phyloP scores from a whole-genome alignment of 2,888 invertebrate genomes.

The Dysmachus trigonus region DNA sequence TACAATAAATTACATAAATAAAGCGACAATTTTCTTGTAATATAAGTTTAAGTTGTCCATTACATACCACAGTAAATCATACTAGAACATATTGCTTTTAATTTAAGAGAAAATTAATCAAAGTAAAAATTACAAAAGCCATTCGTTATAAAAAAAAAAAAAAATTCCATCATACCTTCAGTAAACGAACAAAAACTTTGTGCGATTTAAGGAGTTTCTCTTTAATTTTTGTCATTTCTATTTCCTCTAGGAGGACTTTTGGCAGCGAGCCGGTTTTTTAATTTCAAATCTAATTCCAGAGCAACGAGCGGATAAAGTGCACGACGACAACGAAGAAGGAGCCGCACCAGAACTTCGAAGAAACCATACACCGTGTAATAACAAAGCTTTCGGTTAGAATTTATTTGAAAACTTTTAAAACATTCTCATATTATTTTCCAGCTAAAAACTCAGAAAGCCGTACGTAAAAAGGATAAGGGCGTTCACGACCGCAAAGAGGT shows the following conservation, averaged over 20 bases:
- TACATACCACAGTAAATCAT: background rate
- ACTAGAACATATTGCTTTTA: background rate
- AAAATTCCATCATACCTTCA: background rate
- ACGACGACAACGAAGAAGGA: constrained; percentile 60
- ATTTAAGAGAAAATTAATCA: background rate
- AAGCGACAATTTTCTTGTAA: background rate
- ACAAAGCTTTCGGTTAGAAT: constrained; percentile 36
- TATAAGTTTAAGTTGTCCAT: background rate
- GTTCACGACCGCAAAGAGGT: constrained; percentile 55
- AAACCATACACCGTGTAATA: constrained; percentile 64
- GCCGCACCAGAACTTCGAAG: constrained; percentile 64
- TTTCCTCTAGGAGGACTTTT: background rate
- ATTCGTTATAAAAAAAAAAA: background rate
- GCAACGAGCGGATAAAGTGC: constrained; percentile 61
- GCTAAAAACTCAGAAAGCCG: constrained; percentile 63
- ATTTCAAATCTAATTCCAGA: constrained; percentile 53
- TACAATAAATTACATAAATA: background rate
- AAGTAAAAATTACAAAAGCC: background rate
- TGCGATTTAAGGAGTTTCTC: background rate
- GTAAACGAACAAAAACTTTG: background rate
- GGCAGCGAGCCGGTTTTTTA: constrained; percentile 8
- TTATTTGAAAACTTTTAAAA: constrained; percentile 27
- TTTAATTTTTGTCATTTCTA: background rate
- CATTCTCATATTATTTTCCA: constrained; percentile 47
- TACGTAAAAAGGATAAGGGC: constrained; percentile 60